Base-by-base conservation (phyloP, 2,888 invertebrate genomes). In the Tillus elongatus region DNA sequence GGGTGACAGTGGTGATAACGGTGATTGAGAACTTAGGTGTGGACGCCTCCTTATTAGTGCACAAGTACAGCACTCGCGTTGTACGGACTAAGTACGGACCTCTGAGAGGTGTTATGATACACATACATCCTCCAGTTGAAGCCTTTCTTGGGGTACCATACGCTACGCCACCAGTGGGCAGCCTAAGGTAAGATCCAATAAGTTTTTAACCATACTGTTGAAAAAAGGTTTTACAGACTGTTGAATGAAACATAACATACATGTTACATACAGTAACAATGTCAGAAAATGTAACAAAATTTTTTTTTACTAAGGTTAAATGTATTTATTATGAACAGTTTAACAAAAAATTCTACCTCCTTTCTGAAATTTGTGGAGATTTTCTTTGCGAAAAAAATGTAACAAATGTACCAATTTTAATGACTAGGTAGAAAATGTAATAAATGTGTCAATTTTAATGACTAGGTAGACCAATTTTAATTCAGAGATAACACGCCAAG, bases 91-190 rank as follows among this genome's bases (percentile, higher is more conserved):
- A 89, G 64, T 92, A 91, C 73, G 93, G 92, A 19, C 79, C 82
- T 42, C 68, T 93, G 56, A 77, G 90, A 31, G 93, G 91, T 37
- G 78, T 88, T 63, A 78, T 87, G 51, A 79, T 88, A 35, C 82
- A 85, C 58, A 77, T 82, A 48, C 77, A 82, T 63, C 84, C 82
- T 44, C 77, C 77, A 43, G 89, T 93, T 50, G 92, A 93, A 68
- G 88, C 88, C 11, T 95, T 88, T 64, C 76, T 91, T 43, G 93
- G 93, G 43, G 86, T 95, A 50, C 92, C 91, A 28, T 95, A 92
- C 70, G 93, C 92, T 26, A 88, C 91, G 45, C 85, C 92, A 44
- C 91, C 91, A 8, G 74, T 86, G 49, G 90, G 90, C 51, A 82
- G 86, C 59, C 75, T 93, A 56, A 82, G 93, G 82, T 81, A 66